Percentiles rank a stretch among this genome's conserved stretches.
phyloP scores from a whole-genome alignment of 2,888 invertebrate species.

The Heliothis peltigera region DNA sequence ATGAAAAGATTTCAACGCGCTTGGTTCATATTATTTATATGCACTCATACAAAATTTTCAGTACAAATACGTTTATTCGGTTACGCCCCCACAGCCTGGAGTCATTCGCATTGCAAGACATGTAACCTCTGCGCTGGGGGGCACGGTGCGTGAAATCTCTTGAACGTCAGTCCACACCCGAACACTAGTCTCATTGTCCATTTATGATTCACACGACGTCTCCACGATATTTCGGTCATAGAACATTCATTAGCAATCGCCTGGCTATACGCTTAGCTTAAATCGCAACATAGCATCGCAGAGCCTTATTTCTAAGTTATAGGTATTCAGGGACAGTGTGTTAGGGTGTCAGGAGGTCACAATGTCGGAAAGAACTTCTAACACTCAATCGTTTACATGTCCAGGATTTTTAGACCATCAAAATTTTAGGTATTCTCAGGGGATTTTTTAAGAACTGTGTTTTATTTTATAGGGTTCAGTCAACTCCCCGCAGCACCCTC shows the following conservation, averaged over 20 bases:
- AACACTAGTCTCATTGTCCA: conserved; percentile 15
- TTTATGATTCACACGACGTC: conserved; percentile 52
- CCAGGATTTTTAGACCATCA: neutral
- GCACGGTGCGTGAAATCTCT: neutral
- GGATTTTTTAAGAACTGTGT: conserved; percentile 5
- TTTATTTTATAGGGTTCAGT: conserved; percentile 22
- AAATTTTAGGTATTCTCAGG: neutral
- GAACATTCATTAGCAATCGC: conserved; percentile 56
- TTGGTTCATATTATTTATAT: neutral
- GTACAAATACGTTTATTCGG: neutral
- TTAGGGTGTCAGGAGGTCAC: conserved; percentile 6
- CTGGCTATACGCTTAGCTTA: conserved; percentile 49
- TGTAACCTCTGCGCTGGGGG: conserved; percentile 3
- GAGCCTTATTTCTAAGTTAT: conserved; percentile 55
- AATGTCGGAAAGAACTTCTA: conserved; percentile 19
- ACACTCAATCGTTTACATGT: conserved; percentile 22
- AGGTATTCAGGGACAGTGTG: conserved; percentile 10
- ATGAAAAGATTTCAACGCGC: conserved; percentile 33
- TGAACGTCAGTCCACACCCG: conserved; percentile 3
- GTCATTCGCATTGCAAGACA: conserved; percentile 40
- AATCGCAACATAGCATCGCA: conserved; percentile 54
- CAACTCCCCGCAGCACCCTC: conserved; percentile 28
- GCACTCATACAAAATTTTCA: neutral
- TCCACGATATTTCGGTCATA: conserved; percentile 34
- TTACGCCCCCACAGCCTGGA: conserved; percentile 12